phyloP scores from a whole-genome alignment of 1,140 invertebrate species.

The Nephotettix cincticeps region DNA sequence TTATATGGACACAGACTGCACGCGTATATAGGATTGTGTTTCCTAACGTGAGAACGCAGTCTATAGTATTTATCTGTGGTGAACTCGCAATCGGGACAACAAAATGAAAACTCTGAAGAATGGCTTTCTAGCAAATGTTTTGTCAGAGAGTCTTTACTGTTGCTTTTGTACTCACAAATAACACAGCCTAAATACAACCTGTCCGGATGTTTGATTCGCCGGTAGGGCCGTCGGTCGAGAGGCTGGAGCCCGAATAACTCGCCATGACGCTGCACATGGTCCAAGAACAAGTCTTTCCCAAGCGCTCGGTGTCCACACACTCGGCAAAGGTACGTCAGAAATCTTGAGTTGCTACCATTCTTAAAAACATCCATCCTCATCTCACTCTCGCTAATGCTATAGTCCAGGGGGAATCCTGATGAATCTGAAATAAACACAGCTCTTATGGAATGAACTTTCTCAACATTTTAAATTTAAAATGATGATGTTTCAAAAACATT shows the following conservation, averaged over 20 bases:
- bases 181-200: neutral
- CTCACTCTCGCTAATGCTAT: neutral
- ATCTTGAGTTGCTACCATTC: no score
- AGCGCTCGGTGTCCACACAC: neutral
- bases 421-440: constrained; percentile 2
- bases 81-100: neutral
- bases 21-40: neutral
- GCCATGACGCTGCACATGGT: neutral
- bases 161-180: neutral
- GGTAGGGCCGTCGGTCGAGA: neutral
- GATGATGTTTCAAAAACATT: no score
- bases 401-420: neutral
- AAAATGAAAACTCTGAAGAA: neutral
- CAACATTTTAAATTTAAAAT: no score
- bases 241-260: neutral
- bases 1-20: neutral
- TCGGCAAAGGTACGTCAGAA: neutral
- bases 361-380: neutral
- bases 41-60: neutral
- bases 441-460: no score
- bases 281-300: neutral
- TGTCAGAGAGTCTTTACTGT: neutral
- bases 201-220: neutral
- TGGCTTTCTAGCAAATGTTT: neutral
- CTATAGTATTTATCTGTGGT: neutral